Evolutionary conservation across 2,113 vertebrate species (phyloP).

Genomic region (Cariama cristata): DNA sequence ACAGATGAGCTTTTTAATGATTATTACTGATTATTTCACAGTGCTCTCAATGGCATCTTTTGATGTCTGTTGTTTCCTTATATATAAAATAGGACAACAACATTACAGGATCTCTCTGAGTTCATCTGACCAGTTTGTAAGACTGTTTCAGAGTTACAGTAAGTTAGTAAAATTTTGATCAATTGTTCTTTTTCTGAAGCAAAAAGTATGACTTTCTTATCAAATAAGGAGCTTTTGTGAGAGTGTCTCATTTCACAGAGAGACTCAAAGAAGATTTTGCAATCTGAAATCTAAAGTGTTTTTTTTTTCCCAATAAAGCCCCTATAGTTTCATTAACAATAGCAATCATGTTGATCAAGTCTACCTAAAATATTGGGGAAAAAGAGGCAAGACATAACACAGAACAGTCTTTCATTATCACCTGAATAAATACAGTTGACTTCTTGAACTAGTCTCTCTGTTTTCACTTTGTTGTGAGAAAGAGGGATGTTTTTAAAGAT

Average conservation of each 20-base stretch:
- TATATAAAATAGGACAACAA: background rate
- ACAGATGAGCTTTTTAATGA: background rate
- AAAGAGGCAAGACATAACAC: background rate
- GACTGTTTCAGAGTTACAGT: accelerated
- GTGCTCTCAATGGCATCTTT: background rate
- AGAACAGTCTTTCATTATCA: background rate
- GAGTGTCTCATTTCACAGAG: background rate
- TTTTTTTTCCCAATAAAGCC: accelerated
- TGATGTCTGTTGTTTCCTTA: background rate
- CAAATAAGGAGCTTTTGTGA: background rate
- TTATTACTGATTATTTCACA: background rate
- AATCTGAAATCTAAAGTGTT: background rate
- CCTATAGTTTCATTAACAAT: background rate
- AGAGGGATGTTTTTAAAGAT: background rate
- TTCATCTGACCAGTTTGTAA: background rate
- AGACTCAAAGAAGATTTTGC: background rate
- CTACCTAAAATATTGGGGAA: background rate
- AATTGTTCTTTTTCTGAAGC: background rate
- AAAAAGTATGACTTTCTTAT: background rate
- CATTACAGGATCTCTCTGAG: background rate
- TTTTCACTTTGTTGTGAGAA: background rate
- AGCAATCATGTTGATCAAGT: background rate
- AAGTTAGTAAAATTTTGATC: background rate
- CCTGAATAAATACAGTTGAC: background rate
- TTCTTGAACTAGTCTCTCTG: background rate